Conservation (phyloP, 2,113 vertebrate species). For the Petrocephalus zakoni region DNA sequence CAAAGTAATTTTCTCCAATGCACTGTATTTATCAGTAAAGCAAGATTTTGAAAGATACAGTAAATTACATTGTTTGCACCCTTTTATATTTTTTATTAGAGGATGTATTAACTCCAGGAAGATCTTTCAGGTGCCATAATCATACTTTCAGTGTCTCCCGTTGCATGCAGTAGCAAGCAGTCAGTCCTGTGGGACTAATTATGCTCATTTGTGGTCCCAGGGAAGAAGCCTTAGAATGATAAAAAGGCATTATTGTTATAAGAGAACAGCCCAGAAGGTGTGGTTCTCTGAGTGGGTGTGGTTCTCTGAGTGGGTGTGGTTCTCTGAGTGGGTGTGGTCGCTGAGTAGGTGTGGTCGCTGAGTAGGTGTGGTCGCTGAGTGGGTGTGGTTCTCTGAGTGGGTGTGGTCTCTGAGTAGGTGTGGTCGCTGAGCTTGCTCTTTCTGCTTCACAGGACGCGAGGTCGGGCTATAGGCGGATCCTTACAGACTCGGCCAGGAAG, state of each 20-base stretch:
- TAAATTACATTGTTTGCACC: background rate
- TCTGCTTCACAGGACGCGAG: conserved; percentile 69
- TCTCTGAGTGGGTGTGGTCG: background rate
- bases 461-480: conserved; percentile 79
- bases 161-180: background rate
- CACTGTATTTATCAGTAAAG: background rate
- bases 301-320: background rate
- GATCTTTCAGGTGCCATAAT: background rate
- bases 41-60: background rate
- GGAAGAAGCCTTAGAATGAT: background rate
- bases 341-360: background rate
- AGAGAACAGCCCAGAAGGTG: background rate
- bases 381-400: background rate
- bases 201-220: background rate
- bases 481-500: conserved; percentile 80
- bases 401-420: background rate
- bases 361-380: background rate
- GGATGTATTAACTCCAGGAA: background rate
- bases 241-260: background rate
- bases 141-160: background rate
- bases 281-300: background rate
- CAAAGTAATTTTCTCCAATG: background rate
- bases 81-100: background rate
- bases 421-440: background rate
- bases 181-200: background rate